Evolutionary conservation across 1,140 invertebrate genomes (phyloP).

Genomic region (Mizuhopecten yessoensis): DNA sequence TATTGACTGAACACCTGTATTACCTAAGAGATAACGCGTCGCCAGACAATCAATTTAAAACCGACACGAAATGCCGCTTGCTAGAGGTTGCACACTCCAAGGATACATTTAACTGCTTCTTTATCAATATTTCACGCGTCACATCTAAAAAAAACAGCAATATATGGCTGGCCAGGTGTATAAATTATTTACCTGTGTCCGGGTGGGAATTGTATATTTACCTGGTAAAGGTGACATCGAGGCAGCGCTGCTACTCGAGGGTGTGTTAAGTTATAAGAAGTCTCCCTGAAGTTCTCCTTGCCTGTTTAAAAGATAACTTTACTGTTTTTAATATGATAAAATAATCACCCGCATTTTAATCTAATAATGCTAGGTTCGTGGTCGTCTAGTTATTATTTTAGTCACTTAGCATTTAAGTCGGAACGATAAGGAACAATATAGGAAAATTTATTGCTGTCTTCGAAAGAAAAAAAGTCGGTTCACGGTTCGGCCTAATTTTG

Average conservation of each 20-base stretch:
- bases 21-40: too few species aligned
- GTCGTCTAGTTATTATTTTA: background rate
- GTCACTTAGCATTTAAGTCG: slow-evolving; percentile 27
- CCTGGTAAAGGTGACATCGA: background rate
- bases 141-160: background rate
- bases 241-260: background rate
- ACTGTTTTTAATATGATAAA: background rate
- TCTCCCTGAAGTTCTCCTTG: background rate
- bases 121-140: background rate
- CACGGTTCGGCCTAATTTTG: slow-evolving; percentile 24
- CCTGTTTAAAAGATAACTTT: slow-evolving; percentile 20
- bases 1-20: background rate
- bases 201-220: background rate
- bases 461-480: slow-evolving; percentile 19
- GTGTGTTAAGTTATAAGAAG: background rate
- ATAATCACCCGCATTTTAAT: background rate
- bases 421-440: slow-evolving; percentile 34
- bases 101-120: slow-evolving; percentile 3
- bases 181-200: background rate
- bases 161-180: background rate
- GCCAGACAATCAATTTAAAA: background rate
- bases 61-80: background rate
- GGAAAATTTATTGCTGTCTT: slow-evolving; percentile 28
- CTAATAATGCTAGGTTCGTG: slow-evolving; percentile 25
- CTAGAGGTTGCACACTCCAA: background rate